Conservation (phyloP, 1,140 invertebrate genomes). For the Anthonomus grandis region DNA sequence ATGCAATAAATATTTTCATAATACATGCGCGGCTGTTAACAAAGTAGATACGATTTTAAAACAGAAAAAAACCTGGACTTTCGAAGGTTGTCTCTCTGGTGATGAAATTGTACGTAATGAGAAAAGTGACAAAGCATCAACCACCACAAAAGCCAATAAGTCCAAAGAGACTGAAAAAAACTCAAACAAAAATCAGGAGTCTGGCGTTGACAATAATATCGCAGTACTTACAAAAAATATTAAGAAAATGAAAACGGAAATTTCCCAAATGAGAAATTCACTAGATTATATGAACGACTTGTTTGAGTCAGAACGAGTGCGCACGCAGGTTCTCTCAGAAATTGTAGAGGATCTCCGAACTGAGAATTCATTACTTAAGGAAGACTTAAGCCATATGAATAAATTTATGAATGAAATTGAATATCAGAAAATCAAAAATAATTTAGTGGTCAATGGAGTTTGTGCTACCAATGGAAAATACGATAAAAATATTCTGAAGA, state of each 20-base stretch:
- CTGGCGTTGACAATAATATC: too few relatives aligned
- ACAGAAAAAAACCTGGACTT: too few relatives aligned
- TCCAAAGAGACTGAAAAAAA: too few relatives aligned
- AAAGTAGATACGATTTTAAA: too few relatives aligned
- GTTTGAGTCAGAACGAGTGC: background rate
- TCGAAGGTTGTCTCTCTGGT: too few relatives aligned
- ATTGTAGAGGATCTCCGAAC: background rate
- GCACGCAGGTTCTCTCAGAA: background rate
- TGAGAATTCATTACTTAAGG: background rate
- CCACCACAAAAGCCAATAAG: too few relatives aligned
- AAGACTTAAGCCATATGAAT: background rate
- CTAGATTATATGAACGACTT: background rate
- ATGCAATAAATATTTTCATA: too few relatives aligned
- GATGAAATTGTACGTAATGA: too few relatives aligned
- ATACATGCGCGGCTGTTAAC: too few relatives aligned
- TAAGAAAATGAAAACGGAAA: background rate
- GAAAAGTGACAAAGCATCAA: too few relatives aligned
- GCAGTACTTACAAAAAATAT: constrained; percentile 8
- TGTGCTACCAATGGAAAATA: background rate
- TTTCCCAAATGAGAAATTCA: background rate
- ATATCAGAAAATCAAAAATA: background rate
- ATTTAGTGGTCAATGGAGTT: background rate
- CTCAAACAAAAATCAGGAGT: too few relatives aligned
- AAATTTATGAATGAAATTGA: background rate
- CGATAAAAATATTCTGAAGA: background rate